These are phyloP conservation scores for Neopipo cinnamomea DNA, from an alignment of 2,113 vertebrate genomes.

Conservation along the genomic window DNA sequence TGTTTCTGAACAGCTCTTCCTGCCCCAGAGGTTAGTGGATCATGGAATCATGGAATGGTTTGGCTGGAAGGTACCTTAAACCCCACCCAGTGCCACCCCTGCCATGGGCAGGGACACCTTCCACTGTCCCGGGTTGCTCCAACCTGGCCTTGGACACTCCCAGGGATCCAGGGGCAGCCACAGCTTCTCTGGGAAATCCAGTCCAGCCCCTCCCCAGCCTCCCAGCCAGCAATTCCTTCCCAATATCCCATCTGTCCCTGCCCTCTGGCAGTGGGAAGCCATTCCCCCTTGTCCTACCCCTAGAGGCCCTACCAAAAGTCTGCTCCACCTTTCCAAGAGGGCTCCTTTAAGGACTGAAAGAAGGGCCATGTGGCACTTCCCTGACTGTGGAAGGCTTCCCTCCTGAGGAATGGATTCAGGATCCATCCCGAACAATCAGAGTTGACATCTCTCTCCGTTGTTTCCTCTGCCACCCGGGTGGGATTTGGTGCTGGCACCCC, in stretches of 20 bases:
- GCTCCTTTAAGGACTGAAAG: not conserved
- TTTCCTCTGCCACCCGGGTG: not conserved
- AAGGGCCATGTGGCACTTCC: not conserved
- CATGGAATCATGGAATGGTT: not conserved
- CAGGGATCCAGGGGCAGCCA: not conserved
- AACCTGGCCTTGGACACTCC: rapidly evolving
- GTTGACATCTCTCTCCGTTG: too few relatives aligned
- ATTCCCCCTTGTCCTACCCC: not conserved
- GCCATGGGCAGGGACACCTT: not conserved
- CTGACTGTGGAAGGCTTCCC: not conserved
- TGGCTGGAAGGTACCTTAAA: rapidly evolving
- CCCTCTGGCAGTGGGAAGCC: not conserved
- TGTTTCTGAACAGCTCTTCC: not conserved
- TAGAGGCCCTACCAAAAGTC: not conserved
- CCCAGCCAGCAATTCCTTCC: not conserved
- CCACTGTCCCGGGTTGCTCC: rapidly evolving
- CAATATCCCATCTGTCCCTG: not conserved
- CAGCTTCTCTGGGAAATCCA: not conserved
- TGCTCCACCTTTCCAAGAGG: not conserved
- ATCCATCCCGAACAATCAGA: not conserved
- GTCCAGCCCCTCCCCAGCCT: not conserved
- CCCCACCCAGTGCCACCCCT: not conserved
- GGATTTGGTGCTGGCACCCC: not conserved
- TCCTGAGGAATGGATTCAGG: not conserved
- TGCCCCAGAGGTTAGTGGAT: rapidly evolving